These are phyloP conservation scores for Oryctes rhinoceros DNA, from an alignment of 1,140 invertebrate genomes.

Conservation along the genomic window DNA sequence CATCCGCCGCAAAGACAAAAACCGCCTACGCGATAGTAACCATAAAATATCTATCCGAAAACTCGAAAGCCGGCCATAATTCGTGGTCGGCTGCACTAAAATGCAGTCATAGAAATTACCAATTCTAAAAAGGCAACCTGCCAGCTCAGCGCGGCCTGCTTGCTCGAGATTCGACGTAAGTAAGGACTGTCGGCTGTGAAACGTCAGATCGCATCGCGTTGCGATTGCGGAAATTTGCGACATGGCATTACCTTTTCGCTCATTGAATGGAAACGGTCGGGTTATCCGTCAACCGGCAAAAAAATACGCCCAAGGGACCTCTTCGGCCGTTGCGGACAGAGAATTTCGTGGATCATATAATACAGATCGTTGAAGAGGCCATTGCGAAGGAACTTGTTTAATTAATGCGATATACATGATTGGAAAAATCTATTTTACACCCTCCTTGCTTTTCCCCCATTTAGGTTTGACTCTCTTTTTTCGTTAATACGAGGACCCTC, in stretches of 20 bases:
- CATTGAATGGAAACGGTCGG: neutral
- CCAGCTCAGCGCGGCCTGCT: neutral
- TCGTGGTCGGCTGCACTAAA: neutral
- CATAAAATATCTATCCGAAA: too few species aligned
- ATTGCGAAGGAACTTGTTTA: too few species aligned
- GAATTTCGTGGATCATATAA: neutral
- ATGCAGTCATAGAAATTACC: constrained; percentile 2
- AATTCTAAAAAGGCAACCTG: neutral
- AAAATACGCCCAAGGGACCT: neutral
- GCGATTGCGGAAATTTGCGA: neutral
- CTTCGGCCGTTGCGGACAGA: neutral
- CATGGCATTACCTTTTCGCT: neutral
- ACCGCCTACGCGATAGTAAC: too few species aligned
- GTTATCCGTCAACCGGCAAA: neutral
- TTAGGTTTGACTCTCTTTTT: too few species aligned
- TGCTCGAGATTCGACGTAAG: neutral
- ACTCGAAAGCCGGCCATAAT: too few species aligned
- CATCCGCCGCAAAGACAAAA: too few species aligned
- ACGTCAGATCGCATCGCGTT: neutral
- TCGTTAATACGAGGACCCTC: too few species aligned
- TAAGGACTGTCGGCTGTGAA: too few species aligned
- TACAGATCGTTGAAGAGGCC: too few species aligned
- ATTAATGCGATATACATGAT: too few species aligned
- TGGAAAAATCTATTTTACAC: too few species aligned
- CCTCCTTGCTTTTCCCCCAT: too few species aligned